Base-by-base conservation (phyloP, 2,888 invertebrate species). In the Entomobrya proxima region DNA sequence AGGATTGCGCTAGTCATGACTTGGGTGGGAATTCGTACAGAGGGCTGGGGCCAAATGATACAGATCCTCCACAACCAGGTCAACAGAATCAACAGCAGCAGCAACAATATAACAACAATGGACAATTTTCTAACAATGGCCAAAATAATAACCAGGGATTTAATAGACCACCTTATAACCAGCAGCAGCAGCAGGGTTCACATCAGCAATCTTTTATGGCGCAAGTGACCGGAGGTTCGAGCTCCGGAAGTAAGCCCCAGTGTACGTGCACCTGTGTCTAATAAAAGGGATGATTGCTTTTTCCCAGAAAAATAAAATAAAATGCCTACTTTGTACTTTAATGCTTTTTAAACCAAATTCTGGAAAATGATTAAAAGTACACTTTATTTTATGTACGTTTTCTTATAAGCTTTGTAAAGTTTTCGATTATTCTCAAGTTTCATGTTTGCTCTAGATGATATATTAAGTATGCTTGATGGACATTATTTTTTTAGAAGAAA, bases 41-140 rank as follows among this genome's bases (percentile, higher is more conserved):
- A 37, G 90, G 90, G 11, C 76, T 88, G 9, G 90, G 90, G 0
- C 90, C 90, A 15, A 87, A 87, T 77, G 90, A 89, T 52, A 88
- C 88, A 2, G 89, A 89, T 69, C 86, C 86, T n/a, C 88, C 88
- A 18, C 84, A 74, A 37, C 86, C 88, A 18, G 88, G 79, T 1
- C 86, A 80, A 74, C 44, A 74, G 32, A 64, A 86, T 40, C 80
- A 86, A 15, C 84, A 87, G 40, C 64, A 86, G 21, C 52, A 77
- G 35, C 30, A 72, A 24, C n/a, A 76, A n/a, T 27, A 61, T n/a
- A 47, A 76, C 13, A 24, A 35, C 18, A 74, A 74, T 64, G 52
- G 64, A 13, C n/a, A n/a, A n/a, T n/a, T n/a, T n/a, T n/a, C n/a
- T n/a, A 64, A 64, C 13, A 37, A 58, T 7, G 58, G 72, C 32